Percentiles rank a stretch among this genome's conserved stretches.
These are phyloP conservation scores for Yponomeuta sedellus DNA, from an alignment of 2,888 invertebrate genomes.

Conservation along the genomic window DNA sequence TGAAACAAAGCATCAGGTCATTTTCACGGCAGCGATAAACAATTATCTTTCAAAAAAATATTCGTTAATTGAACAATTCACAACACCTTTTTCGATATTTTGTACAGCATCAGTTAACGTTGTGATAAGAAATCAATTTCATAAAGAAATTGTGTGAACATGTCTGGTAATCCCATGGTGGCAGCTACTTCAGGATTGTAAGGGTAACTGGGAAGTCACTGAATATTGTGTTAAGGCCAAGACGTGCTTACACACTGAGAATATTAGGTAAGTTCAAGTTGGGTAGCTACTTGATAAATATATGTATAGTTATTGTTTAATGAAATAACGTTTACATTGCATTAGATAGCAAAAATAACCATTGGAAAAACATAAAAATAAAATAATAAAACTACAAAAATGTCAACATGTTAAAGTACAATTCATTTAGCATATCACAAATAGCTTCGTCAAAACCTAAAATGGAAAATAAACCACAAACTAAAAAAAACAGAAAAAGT, in stretches of 20 bases:
- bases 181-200: constrained; percentile 36
- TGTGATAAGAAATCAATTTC: neutral
- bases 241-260: constrained; percentile 9
- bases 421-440: too few species aligned
- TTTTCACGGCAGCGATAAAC: neutral
- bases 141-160: constrained; percentile 19
- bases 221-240: constrained; percentile 37
- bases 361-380: too few species aligned
- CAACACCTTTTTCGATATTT: neutral
- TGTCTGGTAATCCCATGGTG: constrained; percentile 21
- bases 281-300: too few species aligned
- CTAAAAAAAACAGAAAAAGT: too few species aligned
- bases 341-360: too few species aligned
- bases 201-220: constrained; percentile 36
- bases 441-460: too few species aligned
- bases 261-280: too few species aligned
- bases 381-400: too few species aligned
- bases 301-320: too few species aligned
- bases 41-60: neutral
- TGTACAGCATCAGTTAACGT: neutral
- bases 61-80: neutral
- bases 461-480: too few species aligned
- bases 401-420: too few species aligned
- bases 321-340: too few species aligned
- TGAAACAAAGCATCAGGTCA: neutral